phyloP scores from a whole-genome alignment of 2,888 invertebrate genomes.

The Acanthococcus lagerstroemiae region DNA sequence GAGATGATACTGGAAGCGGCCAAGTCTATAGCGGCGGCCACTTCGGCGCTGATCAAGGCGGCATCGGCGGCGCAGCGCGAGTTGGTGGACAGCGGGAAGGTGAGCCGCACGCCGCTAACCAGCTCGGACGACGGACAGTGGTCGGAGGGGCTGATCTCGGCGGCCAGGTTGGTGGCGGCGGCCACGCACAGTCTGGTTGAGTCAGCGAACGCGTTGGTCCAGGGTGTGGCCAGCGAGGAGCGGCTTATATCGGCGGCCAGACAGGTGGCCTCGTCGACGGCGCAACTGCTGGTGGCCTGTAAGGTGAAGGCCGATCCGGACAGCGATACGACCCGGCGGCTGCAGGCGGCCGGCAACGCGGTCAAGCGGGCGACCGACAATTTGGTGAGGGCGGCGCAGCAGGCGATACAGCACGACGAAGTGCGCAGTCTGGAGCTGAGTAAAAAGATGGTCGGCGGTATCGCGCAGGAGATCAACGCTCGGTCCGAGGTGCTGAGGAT shows the following conservation, averaged over 20 bases:
- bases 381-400: conserved; percentile 85
- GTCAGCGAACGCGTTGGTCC: conserved; percentile 91
- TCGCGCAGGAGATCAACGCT: conserved; percentile 90
- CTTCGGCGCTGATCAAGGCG: conserved; percentile 90
- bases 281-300: conserved; percentile 93
- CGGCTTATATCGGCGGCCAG: conserved; percentile 92
- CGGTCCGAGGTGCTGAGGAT: conserved; percentile 84
- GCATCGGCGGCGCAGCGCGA: conserved; percentile 96
- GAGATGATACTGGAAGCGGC: conserved; percentile 98
- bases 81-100: conserved; percentile 80
- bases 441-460: conserved; percentile 84
- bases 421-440: conserved; percentile 84
- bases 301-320: conserved; percentile 95
- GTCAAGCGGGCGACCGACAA: conserved; percentile 97
- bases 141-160: conserved; percentile 94
- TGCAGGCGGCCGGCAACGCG: conserved; percentile 83
- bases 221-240: conserved; percentile 86
- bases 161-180: conserved; percentile 90
- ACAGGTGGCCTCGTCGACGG: conserved; percentile 93
- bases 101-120: conserved; percentile 64
- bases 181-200: conserved; percentile 96
- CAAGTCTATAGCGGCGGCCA: conserved; percentile 93
- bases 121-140: conserved; percentile 94
- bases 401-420: conserved; percentile 82
- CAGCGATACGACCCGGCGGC: conserved; percentile 79